Evolutionary conservation across 2,797 vertebrate genomes (phyloP), one percentile per base, ranked within the genome.

Genomic region (Eulemur rubriventer): DNA sequence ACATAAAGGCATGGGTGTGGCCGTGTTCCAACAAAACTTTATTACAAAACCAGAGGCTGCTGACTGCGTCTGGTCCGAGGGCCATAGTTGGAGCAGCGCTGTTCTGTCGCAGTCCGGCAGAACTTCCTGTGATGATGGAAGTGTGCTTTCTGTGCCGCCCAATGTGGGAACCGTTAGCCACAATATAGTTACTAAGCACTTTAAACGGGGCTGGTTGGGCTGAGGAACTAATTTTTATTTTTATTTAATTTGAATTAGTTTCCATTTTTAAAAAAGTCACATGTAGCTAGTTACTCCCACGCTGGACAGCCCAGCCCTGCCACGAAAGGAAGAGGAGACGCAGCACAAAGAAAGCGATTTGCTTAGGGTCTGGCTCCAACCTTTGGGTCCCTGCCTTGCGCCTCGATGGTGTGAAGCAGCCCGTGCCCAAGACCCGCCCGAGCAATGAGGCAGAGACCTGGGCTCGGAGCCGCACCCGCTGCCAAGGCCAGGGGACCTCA

Each of bases 61-160:
- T 1, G 61, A 10, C 41, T 2, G 6, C 28, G 41, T 63, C 41
- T 83, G 41, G 4, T 9, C 28, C 7, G 14, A 63, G 57, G 72
- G 43, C 18, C 1, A 14, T 0, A 4, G 33, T 22, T 26, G 11
- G 43, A 6, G 43, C 38, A 4, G 12, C 7, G n/a, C 63, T 12
- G 28, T 38, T 46, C 70, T 73, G 4, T 6, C 6, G 24, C 48
- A 2, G 55, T 4, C 14, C 46, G 1, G 20, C 0, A 18, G 65
- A 33, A 24, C 38, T n/a, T n/a, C 41, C 59, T 5, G 50, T 3
- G 43, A 6, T 4, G 20, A 12, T 0, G 2, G 20, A 22, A 2
- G 6, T 14, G 43, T 18, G 6, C 38, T 28, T 38, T 22, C 67
- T 8, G 30, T 75, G 16, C 67, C 17, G 17, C 35, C 59, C 59